phyloP scores from a whole-genome alignment of 2,113 vertebrate species.

The Stegostoma tigrinum region DNA sequence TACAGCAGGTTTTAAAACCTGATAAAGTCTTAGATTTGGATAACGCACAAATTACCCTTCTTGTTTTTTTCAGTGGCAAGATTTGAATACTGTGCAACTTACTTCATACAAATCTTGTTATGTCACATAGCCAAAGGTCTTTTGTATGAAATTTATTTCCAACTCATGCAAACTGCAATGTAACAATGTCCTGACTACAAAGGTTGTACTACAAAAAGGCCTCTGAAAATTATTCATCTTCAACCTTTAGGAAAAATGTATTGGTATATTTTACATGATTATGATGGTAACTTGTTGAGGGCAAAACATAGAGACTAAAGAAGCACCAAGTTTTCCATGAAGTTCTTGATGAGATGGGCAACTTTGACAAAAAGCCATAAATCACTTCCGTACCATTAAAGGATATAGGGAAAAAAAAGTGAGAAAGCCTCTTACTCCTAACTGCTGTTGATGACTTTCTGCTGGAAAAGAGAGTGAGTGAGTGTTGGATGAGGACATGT shows the following conservation, averaged over 20 bases:
- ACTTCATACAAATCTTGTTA: constrained; percentile 28
- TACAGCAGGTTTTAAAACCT: constrained; percentile 7
- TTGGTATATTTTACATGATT: background rate
- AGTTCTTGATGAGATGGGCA: background rate
- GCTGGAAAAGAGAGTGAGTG: background rate
- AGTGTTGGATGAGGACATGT: background rate
- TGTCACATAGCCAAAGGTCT: background rate
- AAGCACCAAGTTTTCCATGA: background rate
- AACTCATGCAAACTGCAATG: constrained; percentile 21
- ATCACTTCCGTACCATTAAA: background rate
- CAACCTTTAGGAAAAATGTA: background rate
- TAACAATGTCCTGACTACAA: no score
- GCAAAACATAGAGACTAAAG: background rate
- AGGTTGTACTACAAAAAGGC: background rate
- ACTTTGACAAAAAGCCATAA: background rate
- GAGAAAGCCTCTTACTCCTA: background rate
- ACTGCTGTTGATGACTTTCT: background rate
- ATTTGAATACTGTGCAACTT: constrained; percentile 18
- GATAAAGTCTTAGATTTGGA: background rate
- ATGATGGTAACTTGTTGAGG: background rate
- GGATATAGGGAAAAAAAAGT: background rate
- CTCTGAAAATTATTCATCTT: background rate
- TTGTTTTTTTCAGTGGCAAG: background rate
- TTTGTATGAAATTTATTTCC: constrained; percentile 1
- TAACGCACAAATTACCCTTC: background rate